Evolutionary conservation across 1,140 invertebrate species (phyloP).

Genomic region (Tetramorium parvispinum): DNA sequence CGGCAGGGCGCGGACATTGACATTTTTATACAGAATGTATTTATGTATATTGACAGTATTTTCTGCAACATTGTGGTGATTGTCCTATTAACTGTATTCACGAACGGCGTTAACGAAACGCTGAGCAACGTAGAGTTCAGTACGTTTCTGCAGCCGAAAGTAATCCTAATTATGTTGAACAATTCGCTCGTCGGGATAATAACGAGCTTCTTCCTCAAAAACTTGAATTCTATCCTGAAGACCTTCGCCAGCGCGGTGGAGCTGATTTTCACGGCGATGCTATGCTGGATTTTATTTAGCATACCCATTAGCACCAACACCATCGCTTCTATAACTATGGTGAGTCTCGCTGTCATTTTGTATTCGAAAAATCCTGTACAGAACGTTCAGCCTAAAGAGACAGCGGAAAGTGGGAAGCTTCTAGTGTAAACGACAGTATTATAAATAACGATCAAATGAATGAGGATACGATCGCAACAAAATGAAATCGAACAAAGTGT

Average conservation of each 20-base stretch:
- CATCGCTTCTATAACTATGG: slow-evolving; percentile 92
- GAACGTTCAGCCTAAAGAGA: slow-evolving; percentile 73
- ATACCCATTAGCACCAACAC: slow-evolving; percentile 95
- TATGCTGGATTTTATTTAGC: slow-evolving; percentile 95
- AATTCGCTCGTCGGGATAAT: slow-evolving; percentile 96
- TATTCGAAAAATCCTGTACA: slow-evolving; percentile 96
- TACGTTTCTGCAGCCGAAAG: slow-evolving; percentile 85
- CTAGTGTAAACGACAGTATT: slow-evolving; percentile 25
- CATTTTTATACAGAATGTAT: slow-evolving; percentile 97
- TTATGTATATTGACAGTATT: slow-evolving; percentile 98
- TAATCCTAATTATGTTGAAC: slow-evolving; percentile 94
- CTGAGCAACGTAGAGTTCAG: slow-evolving; percentile 86
- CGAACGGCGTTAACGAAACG: slow-evolving; percentile 88
- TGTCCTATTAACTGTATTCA: slow-evolving; percentile 87
- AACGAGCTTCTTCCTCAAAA: slow-evolving; percentile 97
- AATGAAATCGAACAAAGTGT: neutral
- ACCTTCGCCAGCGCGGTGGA: slow-evolving; percentile 98
- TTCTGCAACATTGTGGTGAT: slow-evolving; percentile 93
- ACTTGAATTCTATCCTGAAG: slow-evolving; percentile 97
- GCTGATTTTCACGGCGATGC: slow-evolving; percentile 95
- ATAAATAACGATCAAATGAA: neutral
- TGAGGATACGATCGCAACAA: neutral
- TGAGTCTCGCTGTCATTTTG: slow-evolving; percentile 93
- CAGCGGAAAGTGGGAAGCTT: slow-evolving; percentile 28
- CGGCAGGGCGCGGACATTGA: slow-evolving; percentile 92